phyloP scores from a whole-genome alignment of 2,888 invertebrate species.

The Charanyca ferruginea region DNA sequence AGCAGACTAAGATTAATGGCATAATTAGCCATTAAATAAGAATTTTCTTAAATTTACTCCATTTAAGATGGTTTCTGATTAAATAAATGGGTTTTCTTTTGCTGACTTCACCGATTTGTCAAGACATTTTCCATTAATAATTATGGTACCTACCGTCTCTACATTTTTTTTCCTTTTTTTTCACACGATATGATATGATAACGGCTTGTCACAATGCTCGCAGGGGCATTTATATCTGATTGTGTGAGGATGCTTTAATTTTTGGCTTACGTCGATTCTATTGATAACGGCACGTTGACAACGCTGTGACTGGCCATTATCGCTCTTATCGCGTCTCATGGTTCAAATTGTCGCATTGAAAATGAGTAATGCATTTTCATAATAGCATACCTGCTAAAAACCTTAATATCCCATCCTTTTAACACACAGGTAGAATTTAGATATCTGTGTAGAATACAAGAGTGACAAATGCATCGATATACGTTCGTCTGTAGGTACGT shows the following conservation, averaged over 20 bases:
- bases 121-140: constrained; percentile 17
- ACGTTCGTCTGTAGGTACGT: too few relatives aligned
- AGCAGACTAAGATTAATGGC: constrained; percentile 45
- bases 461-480: too few relatives aligned
- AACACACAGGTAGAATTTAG: neutral
- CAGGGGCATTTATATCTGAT: constrained; percentile 41
- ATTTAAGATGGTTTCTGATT: neutral
- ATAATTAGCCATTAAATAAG: constrained; percentile 54
- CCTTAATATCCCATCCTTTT: neutral
- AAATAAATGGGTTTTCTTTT: constrained; percentile 10
- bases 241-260: constrained; percentile 28
- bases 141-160: constrained; percentile 1
- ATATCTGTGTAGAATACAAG: neutral
- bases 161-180: constrained; percentile 21
- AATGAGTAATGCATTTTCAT: neutral
- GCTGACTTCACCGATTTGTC: neutral
- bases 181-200: constrained; percentile 27
- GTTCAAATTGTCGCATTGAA: neutral
- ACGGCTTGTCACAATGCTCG: constrained; percentile 22
- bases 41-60: constrained; percentile 37
- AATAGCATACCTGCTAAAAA: neutral
- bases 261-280: neutral
- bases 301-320: neutral
- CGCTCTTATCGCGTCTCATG: neutral
- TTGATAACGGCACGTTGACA: neutral